Evolutionary conservation across 2,113 vertebrate genomes (phyloP).

Genomic region (Myiagra hebetior): DNA sequence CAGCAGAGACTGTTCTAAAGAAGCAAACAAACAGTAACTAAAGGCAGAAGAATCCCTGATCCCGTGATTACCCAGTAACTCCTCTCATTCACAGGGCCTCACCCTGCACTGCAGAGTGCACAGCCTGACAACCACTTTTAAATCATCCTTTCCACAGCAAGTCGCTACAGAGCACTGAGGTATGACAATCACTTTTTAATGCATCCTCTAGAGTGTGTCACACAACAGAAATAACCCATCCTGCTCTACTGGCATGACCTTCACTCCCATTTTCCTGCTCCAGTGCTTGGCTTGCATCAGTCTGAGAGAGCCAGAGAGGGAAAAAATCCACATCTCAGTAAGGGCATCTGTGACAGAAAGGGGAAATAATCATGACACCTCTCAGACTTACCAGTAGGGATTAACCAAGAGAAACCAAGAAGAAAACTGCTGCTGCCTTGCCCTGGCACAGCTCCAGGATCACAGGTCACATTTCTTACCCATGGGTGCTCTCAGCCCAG

Average conservation of each 20-base stretch:
- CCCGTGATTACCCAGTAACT: background rate
- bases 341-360: background rate
- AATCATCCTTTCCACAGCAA: background rate
- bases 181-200: conserved; percentile 13
- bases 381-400: background rate
- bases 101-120: background rate
- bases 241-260: background rate
- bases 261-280: background rate
- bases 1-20: background rate
- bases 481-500: rapidly evolving
- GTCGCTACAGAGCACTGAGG: background rate
- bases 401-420: background rate
- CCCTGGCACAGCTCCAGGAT: background rate
- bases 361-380: background rate
- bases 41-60: background rate
- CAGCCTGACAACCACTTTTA: background rate
- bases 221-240: background rate
- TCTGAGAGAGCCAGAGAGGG: background rate
- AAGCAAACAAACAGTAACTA: background rate
- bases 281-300: background rate
- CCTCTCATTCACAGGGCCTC: background rate
- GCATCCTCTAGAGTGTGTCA: conserved; percentile 2
- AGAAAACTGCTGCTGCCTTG: background rate
- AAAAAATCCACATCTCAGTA: background rate
- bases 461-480: background rate